Evolutionary conservation across 2,888 invertebrate genomes (phyloP).

Genomic region (Diogma glabrata): DNA sequence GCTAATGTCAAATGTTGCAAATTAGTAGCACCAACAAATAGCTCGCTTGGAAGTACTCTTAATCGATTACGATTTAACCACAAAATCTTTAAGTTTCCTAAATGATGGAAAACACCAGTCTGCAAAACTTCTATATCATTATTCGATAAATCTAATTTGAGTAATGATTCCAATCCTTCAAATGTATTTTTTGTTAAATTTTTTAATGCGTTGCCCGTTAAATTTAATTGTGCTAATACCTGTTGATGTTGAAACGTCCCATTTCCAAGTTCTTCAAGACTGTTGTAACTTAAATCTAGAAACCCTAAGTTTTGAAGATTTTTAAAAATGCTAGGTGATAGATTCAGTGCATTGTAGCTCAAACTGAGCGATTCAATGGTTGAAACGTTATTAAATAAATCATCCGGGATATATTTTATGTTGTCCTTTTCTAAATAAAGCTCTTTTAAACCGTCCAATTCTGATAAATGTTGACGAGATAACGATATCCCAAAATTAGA

Average conservation of each 20-base stretch:
- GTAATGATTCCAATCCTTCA: slow-evolving; percentile 47
- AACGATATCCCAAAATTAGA: slow-evolving; percentile 42
- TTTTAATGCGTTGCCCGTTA: slow-evolving; percentile 57
- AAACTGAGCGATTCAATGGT: slow-evolving; percentile 54
- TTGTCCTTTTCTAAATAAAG: slow-evolving; percentile 50
- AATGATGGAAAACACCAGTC: slow-evolving; percentile 45
- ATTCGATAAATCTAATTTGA: slow-evolving; percentile 53
- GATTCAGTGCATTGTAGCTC: slow-evolving; percentile 45
- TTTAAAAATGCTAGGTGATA: slow-evolving; percentile 45
- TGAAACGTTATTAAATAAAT: slow-evolving; percentile 47
- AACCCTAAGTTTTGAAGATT: slow-evolving; percentile 44
- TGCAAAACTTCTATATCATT: slow-evolving; percentile 53
- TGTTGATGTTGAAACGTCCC: slow-evolving; percentile 49
- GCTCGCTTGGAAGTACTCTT: slow-evolving; percentile 46
- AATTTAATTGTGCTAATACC: slow-evolving; percentile 47
- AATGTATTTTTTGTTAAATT: slow-evolving; percentile 51
- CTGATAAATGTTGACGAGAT: slow-evolving; percentile 45
- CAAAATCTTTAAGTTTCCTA: slow-evolving; percentile 48
- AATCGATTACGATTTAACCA: slow-evolving; percentile 59
- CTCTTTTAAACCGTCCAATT: slow-evolving; percentile 42
- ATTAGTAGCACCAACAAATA: slow-evolving; percentile 47
- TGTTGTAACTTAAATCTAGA: slow-evolving; percentile 55
- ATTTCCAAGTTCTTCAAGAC: slow-evolving; percentile 46
- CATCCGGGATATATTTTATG: slow-evolving; percentile 46
- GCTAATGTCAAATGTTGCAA: slow-evolving; percentile 49